Evolutionary conservation across 2,888 invertebrate genomes (phyloP), one percentile per base, ranked within the genome.

Genomic region (Aphidoletes aphidimyza): DNA sequence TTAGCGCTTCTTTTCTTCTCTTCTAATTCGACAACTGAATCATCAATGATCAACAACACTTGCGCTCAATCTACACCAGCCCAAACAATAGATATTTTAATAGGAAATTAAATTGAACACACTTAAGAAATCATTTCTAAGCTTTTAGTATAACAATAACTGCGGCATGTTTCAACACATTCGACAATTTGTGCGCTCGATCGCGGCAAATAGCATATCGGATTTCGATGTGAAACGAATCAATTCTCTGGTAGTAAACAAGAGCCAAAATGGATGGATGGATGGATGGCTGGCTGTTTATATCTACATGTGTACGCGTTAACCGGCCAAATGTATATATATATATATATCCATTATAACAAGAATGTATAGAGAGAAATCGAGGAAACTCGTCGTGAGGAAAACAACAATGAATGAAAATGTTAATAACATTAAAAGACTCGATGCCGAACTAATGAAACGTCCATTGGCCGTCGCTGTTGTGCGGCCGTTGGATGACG

Each of bases 91-190:
- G 81, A 37, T n/a, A 37, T 81, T 22, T 81, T 37, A 81, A 81
- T 81, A 81, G 81, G 81, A 81, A 81, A 81, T 81, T 81, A 81
- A 81, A 81, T 81, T 81, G 81, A 81, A 81, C 81, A 81, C 37
- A 81, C 81, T 81, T 37, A 81, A 81, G 22, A 81, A 81, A 81
- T 81, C 36, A 81, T 81, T 37, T 37, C 19, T 81, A 81, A 37
- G n/a, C 81, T 37, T 37, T 81, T 81, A 81, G 37, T 36, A 37
- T 19, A n/a, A 3, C n/a, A 36, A 81, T 81, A 36, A 69, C 69
- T 30, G 34, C 26, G 69, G 5, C 14, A 42, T 42, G 8, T 54
- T 17, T 47, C 17, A 9, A 47, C 14, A 9, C 22, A 2, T 0
- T 22, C 22, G 19, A 47, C 19, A 47, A 47, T 54, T 0, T 69